These are phyloP conservation scores for Sinosuthora webbiana DNA, from an alignment of 2,113 vertebrate species.

Conservation along the genomic window DNA sequence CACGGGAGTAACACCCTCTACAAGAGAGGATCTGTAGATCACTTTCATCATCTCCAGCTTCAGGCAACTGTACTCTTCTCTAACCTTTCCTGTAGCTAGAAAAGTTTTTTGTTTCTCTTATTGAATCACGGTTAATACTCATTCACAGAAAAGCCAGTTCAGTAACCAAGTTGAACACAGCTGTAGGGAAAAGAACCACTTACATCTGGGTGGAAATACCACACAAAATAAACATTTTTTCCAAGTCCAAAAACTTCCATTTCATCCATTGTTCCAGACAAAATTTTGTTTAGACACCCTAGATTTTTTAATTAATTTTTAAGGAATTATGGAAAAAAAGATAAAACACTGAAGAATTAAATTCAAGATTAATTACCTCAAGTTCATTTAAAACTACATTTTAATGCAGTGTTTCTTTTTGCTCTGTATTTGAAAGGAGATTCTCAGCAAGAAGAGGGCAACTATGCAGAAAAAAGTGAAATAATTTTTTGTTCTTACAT, in stretches of 20 bases:
- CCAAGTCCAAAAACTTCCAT: background rate
- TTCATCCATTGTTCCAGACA: background rate
- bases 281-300: background rate
- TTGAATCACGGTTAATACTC: background rate
- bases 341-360: background rate
- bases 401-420: background rate
- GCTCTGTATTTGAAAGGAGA: background rate
- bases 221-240: background rate
- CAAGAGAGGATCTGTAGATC: background rate
- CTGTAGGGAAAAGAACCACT: background rate
- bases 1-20: background rate
- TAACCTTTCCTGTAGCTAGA: background rate
- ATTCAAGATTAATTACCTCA: background rate
- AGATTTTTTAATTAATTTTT: background rate
- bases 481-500: background rate
- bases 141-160: background rate
- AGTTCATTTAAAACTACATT: background rate
- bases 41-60: background rate
- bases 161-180: background rate
- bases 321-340: background rate
- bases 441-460: background rate
- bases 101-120: background rate
- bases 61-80: background rate
- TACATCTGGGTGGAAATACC: background rate
- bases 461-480: background rate